Evolutionary conservation across 2,113 vertebrate genomes (phyloP), one percentile per base, ranked within the genome.

Genomic region (Paramisgurnus dabryanus): DNA sequence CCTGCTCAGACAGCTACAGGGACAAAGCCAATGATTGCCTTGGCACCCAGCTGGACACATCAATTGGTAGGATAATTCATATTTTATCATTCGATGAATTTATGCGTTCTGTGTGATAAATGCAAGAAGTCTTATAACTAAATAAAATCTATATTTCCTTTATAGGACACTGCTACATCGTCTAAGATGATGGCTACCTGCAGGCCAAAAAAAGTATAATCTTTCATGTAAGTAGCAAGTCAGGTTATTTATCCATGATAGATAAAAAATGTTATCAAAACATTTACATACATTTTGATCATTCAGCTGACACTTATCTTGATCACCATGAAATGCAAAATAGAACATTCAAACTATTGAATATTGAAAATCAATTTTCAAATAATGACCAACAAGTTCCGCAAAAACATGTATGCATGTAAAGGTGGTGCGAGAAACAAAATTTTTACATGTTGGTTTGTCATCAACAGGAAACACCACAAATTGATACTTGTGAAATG

Each of bases 31-130:
- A 18, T 60, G n/a, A n/a, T 8, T 60, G 57, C 57, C n/a, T n/a
- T 60, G n/a, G 57, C 57, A 60, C 57, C 57, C 57, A 60, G 17
- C n/a, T 60, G 57, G 57, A 60, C 57, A 22, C 57, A 60, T n/a
- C n/a, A n/a, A 60, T 9, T 9, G 57, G 57, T 60, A 22, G 57
- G 57, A 2, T 8, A 60, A 22, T 60, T 3, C n/a, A 60, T 22
- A 17, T 22, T 60, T 60, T 3, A 6, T 7, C n/a, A 60, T 60
- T n/a, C n/a, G 57, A 8, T 60, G 6, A 18, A 60, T 17, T 60
- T 60, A 18, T 60, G 7, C 22, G 57, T 60, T 18, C 57, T 60
- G 57, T 60, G 55, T 57, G n/a, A 60, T 60, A 18, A 22, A 58
- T 18, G 53, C n/a, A n/a, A n/a, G 22, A 60, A 60, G n/a, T 60